Conservation (phyloP, 2,113 vertebrate species). For the Cephalopterus ornatus region DNA sequence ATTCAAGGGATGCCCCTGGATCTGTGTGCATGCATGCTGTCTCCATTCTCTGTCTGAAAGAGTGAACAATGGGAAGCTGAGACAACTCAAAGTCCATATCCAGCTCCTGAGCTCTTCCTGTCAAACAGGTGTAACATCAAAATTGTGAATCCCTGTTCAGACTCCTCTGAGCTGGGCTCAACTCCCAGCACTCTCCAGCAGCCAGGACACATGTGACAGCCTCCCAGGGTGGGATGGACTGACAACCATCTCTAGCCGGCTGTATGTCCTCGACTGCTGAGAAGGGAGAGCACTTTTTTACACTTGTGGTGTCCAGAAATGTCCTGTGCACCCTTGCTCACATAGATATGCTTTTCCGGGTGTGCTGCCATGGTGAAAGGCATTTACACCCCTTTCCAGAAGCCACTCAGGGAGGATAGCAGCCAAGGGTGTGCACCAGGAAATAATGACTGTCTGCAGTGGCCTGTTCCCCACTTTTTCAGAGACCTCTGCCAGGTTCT, state of each 20-base stretch:
- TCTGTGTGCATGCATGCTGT: neutral
- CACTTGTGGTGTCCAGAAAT: neutral
- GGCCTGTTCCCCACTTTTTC: neutral
- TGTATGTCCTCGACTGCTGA: neutral
- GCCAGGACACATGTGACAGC: neutral
- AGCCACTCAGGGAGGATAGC: neutral
- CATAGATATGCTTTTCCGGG: neutral
- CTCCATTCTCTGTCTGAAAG: neutral
- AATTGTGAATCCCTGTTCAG: neutral
- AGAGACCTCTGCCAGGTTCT: neutral
- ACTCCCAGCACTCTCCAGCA: neutral
- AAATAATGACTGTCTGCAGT: neutral
- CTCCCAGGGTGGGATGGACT: neutral
- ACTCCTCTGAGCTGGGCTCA: neutral
- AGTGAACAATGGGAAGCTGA: neutral
- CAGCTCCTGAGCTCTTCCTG: neutral
- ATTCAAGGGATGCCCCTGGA: neutral
- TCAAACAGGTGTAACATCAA: neutral
- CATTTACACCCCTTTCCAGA: neutral
- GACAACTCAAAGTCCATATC: neutral
- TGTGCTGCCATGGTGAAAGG: neutral
- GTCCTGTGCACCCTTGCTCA: neutral
- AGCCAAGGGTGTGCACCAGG: neutral
- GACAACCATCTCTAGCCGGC: neutral
- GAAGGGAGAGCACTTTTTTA: neutral